Evolutionary conservation across 2,888 invertebrate species (phyloP), one percentile per base, ranked within the genome.

Genomic region (Andrena bicolor): DNA sequence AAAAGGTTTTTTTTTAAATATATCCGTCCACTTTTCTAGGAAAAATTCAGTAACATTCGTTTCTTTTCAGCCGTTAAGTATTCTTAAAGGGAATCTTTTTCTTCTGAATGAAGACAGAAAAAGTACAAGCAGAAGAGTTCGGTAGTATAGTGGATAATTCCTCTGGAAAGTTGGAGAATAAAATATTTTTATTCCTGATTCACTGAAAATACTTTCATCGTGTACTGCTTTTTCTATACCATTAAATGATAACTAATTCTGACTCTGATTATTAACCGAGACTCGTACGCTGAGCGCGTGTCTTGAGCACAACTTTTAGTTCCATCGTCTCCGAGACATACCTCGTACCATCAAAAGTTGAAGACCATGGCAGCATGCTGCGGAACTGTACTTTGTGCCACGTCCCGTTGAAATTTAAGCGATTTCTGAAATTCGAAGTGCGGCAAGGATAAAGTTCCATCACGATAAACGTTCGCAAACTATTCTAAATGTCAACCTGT

Each of bases 401-500:
- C 26, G n/a, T 13, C 26, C 13, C 16, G 23, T 35, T 28, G 20
- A 49, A n/a, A 61, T 68, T 51, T n/a, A 26, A 60, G 35, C 10
- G 51, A 60, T 61, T 61, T 16, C 20, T 28, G 4, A 71, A 56
- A 48, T 58, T 60, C 58, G 6, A 48, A 75, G 65, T 28, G 66
- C 26, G 68, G 20, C 28, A 16, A 66, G 68, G 32, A 20, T 35
- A 61, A 75, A 77, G 72, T 56, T 74, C 64, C 49, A 61, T 48
- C 6, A 13, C 77, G 72, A 20, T 66, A 80, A 73, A 76, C 64
- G 51, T 32, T 74, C 48, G 28, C 28, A 70, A 75, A 41, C 56
- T 63, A 23, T 73, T 66, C n/a, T 51, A 64, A 71, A 74, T 64
- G 76, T 80, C 71, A 60, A 41, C 16, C 68, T 80, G 72, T 78